These are phyloP conservation scores for Caenorhabditis sinica DNA, from an alignment of 2,888 invertebrate genomes.

Conservation along the genomic window DNA sequence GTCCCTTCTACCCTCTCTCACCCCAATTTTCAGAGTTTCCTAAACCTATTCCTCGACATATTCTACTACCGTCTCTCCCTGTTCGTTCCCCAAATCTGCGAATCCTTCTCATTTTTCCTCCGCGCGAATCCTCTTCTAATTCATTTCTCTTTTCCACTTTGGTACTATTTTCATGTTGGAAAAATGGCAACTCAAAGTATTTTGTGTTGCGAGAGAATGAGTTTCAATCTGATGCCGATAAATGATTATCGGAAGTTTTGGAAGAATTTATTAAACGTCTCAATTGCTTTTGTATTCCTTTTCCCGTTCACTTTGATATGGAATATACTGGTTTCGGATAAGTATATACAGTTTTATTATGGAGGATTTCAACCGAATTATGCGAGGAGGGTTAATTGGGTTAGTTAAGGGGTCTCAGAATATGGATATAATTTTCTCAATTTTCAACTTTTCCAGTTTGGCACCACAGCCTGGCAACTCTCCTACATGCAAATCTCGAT, in stretches of 20 bases:
- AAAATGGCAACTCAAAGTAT: slow-evolving; percentile 41
- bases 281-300: background rate
- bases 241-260: slow-evolving; percentile 25
- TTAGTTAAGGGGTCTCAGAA: background rate
- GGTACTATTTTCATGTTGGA: slow-evolving; percentile 47
- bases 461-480: slow-evolving; percentile 49
- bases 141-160: slow-evolving; percentile 31
- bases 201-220: slow-evolving; percentile 21
- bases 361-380: slow-evolving; percentile 54
- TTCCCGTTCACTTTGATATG: slow-evolving; percentile 48
- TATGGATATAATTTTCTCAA: too few species aligned
- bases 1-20: too few species aligned
- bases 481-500: slow-evolving; percentile 53
- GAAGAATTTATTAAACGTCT: background rate
- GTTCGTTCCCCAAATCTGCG: slow-evolving; percentile 52
- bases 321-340: slow-evolving; percentile 53
- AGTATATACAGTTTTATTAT: slow-evolving; percentile 44
- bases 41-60: slow-evolving; percentile 33
- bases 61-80: slow-evolving; percentile 41
- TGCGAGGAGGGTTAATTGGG: slow-evolving; percentile 51
- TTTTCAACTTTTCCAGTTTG: slow-evolving; percentile 24
- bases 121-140: slow-evolving; percentile 47
- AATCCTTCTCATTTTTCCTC: slow-evolving; percentile 47
- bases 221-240: background rate
- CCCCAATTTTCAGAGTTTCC: slow-evolving; percentile 5